Conservation (phyloP, 2,888 invertebrate genomes). For the Chaitophorus viminalis region DNA sequence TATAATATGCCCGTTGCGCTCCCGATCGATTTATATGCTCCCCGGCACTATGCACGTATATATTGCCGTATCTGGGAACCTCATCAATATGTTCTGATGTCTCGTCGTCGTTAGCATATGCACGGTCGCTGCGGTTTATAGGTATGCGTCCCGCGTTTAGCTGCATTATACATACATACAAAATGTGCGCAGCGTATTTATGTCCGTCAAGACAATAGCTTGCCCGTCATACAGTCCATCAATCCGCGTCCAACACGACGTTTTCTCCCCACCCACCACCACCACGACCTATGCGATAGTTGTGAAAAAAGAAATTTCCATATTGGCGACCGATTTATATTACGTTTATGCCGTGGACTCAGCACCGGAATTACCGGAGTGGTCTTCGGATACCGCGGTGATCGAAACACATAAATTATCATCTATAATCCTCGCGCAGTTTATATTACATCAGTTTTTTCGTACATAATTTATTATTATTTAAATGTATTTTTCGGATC, state of each 20-base stretch:
- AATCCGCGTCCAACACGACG: background rate
- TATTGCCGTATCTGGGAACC: conserved; percentile 6
- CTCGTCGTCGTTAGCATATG: conserved; percentile 5
- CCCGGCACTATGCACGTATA: background rate
- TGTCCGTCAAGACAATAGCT: conserved; percentile 12
- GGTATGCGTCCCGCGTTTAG: too few species aligned
- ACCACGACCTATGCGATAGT: background rate
- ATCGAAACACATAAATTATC: too few species aligned
- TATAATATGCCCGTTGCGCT: background rate
- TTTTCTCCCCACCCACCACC: background rate
- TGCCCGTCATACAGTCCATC: conserved; percentile 16
- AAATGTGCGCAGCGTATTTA: background rate
- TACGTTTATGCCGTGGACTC: too few species aligned
- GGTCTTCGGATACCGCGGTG: background rate
- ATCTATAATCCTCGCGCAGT: too few species aligned
- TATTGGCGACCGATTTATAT: too few species aligned
- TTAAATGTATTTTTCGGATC: too few species aligned
- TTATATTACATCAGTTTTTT: too few species aligned
- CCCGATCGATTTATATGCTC: conserved; percentile 1
- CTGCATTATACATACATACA: too few species aligned
- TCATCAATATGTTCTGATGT: conserved; percentile 38
- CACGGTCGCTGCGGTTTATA: too few species aligned
- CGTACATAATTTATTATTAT: too few species aligned
- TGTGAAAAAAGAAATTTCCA: background rate
- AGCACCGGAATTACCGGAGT: background rate